Percentiles rank a stretch among this genome's conserved stretches.
These are phyloP conservation scores for Platysteira castanea DNA, from an alignment of 2,113 vertebrate species.

Conservation along the genomic window DNA sequence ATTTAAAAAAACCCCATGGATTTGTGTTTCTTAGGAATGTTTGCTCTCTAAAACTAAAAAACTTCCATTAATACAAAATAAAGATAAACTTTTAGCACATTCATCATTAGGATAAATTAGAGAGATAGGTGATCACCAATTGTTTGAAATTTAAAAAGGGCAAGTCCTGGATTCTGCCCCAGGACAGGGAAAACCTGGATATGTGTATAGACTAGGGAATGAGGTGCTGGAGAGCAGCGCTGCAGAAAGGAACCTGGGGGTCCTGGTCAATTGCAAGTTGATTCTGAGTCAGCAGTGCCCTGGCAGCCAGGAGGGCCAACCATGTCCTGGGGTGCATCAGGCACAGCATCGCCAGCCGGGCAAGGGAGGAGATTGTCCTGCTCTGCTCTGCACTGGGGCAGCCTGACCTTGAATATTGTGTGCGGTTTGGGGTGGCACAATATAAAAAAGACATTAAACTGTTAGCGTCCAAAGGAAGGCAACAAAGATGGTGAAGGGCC, in stretches of 20 bases:
- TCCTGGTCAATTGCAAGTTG: accelerated
- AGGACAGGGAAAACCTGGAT: not conserved
- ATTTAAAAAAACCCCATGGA: not conserved
- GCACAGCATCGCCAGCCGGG: accelerated
- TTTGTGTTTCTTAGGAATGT: not conserved
- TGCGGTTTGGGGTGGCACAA: accelerated
- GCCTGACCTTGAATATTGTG: accelerated
- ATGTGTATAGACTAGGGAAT: not conserved
- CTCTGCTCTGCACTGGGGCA: accelerated
- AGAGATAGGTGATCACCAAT: not conserved
- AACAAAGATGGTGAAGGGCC: not conserved
- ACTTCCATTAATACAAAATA: not conserved
- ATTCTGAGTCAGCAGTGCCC: accelerated
- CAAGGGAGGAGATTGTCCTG: not conserved
- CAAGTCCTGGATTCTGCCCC: not conserved
- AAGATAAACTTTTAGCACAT: not conserved
- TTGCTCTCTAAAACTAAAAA: not conserved
- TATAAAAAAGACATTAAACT: not conserved
- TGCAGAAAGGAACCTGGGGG: accelerated
- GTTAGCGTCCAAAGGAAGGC: accelerated
- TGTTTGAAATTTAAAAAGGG: not conserved
- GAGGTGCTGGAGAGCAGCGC: accelerated
- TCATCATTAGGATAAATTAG: not conserved
- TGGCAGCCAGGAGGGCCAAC: not conserved
- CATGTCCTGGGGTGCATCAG: accelerated